These are phyloP conservation scores for Hecatera dysodea DNA, from an alignment of 2,888 invertebrate genomes.

Conservation along the genomic window DNA sequence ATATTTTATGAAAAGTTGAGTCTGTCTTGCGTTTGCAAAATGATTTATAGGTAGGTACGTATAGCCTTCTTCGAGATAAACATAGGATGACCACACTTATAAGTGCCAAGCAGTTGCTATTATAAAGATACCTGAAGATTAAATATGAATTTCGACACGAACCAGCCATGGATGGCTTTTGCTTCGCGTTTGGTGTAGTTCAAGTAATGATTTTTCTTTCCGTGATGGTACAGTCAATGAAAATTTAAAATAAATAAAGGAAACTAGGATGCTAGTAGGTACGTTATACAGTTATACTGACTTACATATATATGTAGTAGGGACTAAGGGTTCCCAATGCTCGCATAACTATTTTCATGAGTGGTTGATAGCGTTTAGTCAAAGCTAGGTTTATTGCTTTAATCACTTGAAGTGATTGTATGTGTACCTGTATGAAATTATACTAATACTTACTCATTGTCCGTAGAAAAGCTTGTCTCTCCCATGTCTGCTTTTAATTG, in stretches of 20 bases:
- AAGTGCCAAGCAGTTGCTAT: not conserved
- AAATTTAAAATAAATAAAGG: too few species aligned
- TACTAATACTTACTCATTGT: too few species aligned
- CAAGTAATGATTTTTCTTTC: too few species aligned
- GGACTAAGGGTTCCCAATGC: not conserved
- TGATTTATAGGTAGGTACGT: not conserved
- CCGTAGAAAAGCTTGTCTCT: too few species aligned
- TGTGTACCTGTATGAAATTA: too few species aligned
- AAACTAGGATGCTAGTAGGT: too few species aligned
- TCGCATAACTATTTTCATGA: not conserved
- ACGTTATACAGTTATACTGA: too few species aligned
- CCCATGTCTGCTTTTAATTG: too few species aligned
- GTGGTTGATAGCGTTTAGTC: not conserved
- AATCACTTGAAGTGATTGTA: too few species aligned
- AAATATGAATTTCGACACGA: not conserved
- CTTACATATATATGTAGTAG: not conserved
- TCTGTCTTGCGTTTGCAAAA: not conserved
- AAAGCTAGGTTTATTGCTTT: not conserved
- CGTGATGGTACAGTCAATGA: too few species aligned
- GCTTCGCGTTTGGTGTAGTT: too few species aligned
- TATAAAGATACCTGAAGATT: not conserved
- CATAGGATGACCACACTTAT: not conserved
- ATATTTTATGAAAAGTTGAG: slow-evolving; percentile 3
- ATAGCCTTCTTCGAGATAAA: not conserved
- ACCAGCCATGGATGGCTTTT: too few species aligned